Conservation (phyloP, 2,797 vertebrate species). For the Lithobates sylvaticus region DNA sequence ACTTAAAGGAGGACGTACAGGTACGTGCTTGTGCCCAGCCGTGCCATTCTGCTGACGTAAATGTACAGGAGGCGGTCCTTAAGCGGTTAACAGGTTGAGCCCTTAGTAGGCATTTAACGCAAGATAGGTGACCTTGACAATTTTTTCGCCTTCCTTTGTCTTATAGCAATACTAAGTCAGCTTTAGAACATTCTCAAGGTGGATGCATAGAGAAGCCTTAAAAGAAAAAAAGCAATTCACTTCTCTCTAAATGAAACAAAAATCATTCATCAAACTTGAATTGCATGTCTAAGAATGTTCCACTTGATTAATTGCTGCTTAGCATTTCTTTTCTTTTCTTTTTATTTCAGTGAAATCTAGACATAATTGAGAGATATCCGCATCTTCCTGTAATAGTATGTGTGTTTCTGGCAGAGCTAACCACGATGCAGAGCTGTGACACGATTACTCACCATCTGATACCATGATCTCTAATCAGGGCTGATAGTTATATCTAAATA, state of each 20-base stretch:
- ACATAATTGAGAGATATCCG: slow-evolving; percentile 12
- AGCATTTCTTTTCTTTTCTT: not conserved
- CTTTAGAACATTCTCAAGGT: no score
- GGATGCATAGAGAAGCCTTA: no score
- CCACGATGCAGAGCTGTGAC: not conserved
- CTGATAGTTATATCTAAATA: slow-evolving; percentile 33
- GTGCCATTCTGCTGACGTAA: no score
- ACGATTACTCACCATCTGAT: slow-evolving; percentile 38
- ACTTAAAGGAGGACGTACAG: no score
- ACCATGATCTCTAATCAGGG: slow-evolving; percentile 27
- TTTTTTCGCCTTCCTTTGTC: no score
- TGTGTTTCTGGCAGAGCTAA: not conserved
- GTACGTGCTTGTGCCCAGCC: no score
- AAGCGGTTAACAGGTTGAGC: no score
- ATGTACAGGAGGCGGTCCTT: no score
- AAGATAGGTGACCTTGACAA: no score
- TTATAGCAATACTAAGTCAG: no score
- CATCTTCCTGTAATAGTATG: slow-evolving; percentile 14
- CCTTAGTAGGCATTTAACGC: no score
- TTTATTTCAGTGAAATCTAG: not conserved
- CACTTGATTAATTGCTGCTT: slow-evolving; percentile 8
- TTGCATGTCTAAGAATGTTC: not conserved
- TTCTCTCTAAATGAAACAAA: not conserved
- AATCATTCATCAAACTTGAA: not conserved
- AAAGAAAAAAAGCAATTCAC: not conserved